Base-by-base conservation (phyloP, 1,140 invertebrate species). In the Parapsyche elsis region DNA sequence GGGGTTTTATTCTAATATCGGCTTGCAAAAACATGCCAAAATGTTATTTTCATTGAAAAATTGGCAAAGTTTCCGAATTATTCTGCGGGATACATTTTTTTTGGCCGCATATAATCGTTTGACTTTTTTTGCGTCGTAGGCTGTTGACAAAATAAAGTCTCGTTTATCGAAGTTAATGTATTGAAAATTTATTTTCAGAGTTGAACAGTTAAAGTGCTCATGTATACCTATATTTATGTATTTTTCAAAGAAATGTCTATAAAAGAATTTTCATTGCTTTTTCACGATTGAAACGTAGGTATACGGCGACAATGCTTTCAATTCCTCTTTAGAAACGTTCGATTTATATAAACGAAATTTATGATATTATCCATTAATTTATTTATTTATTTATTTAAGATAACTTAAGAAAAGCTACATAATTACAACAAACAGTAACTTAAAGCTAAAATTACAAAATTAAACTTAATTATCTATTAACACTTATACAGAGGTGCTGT, bases 91-190 rank as follows among this genome's bases (percentile, higher is more conserved):
- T 53, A 24, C 21, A 53, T 53, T 14, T 53, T 46, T 53, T 53
- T 53, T 53, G 30, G 71, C 45, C 44, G 23, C 26, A 75, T 57
- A 75, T 44, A 53, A 53, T 53, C 49, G 49, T 71, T 38, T 71
- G 21, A 71, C 30, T 21, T 67, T 67, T 67, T 67, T 67, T 67
- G 10, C 21, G 61, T 12, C 14, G 10, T 1, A 67, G 21, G 70
- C 24, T 23, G 81, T 82, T 82, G 81, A 82, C 81, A 80, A 82
- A 79, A 82, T 82, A 82, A 78, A 82, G 77, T 81, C 77, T 61
- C 75, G 73, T 71, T 30, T 67, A 49, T 44, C 49, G 44, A 74
- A 82, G 78, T 80, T 82, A 82, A 82, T 82, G 81, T 82, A 82
- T 82, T 80, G 81, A 80, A 82, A 82, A 80, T 80, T 77, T 53